Base-by-base conservation (phyloP, 2,888 invertebrate genomes). In the Drosophila sordidapex region DNA sequence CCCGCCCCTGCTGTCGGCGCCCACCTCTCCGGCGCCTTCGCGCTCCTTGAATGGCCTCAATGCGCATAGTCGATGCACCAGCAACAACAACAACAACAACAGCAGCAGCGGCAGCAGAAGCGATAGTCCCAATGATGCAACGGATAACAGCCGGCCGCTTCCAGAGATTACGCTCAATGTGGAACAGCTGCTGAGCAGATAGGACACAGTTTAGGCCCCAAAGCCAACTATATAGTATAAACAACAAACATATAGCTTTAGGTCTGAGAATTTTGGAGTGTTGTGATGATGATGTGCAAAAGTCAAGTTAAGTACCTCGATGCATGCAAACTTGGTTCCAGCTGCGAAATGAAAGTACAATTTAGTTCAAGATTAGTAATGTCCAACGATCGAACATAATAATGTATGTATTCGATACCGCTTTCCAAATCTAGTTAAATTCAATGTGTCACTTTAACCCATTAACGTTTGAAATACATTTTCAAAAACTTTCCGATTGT, bases 181-280 rank as follows among this genome's bases (percentile, higher is more conserved):
- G 70, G 91, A 90, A 66, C 83, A 91, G 13, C 81, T 93, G 38
- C 65, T 92, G 57, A 89, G 89, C 70, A 93, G 93, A 91, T 93
- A 93, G 92, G 91, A 80, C 67, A 92, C 92, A 82, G 83, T 93
- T 82, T 92, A 92, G 91, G 82, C 67, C 21, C n/a, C 10, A 27
- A 53, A 27, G 73, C 66, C 71, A 38, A 18, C 13, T 27, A 35
- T 6, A 54, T 25, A 36, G 56, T 43, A 38, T 46, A 67, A 69
- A 65, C 7, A 49, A 48, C 11, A 52, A 76, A 83, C 78, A 10
- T 51, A 81, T 79, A 84, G 82, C 80, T 82, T 78, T 82, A 83
- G 69, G 71, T 79, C 74, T 66, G 31, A 63, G 68, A 83, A 68
- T 72, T 73, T 64, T 40, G 57, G 59, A 75, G 75, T 59, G 86